phyloP scores from a whole-genome alignment of 2,888 invertebrate species.

The Antitype chi region DNA sequence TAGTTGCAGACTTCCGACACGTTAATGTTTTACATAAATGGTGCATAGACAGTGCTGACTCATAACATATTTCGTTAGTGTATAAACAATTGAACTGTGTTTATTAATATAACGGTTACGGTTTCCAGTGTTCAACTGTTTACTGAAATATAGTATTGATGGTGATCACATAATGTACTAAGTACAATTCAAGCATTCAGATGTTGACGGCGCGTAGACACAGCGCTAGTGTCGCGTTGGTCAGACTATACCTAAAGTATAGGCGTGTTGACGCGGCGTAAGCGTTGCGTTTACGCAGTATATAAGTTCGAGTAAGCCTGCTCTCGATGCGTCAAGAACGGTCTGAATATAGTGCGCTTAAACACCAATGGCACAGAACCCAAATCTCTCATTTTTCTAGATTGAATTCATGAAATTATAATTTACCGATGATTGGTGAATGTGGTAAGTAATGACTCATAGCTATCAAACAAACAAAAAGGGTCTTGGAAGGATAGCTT shows the following conservation, averaged over 20 bases:
- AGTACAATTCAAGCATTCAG: conserved; percentile 20
- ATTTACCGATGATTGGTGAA: background rate
- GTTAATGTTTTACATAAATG: background rate
- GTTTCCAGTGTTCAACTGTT: conserved; percentile 15
- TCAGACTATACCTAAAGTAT: background rate
- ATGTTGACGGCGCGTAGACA: background rate
- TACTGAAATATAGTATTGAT: conserved; percentile 48
- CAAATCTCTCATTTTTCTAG: conserved; percentile 1
- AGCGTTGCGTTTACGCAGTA: background rate
- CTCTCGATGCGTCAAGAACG: background rate
- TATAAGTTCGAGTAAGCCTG: conserved; percentile 10
- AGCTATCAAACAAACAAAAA: background rate
- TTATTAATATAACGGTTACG: conserved; percentile 10
- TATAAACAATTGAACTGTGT: conserved; percentile 18
- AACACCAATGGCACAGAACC: background rate
- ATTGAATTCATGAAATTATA: background rate
- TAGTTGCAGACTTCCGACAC: background rate
- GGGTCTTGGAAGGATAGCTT: conserved; percentile 4
- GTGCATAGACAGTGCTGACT: conserved; percentile 34
- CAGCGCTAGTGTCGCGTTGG: conserved; percentile 1
- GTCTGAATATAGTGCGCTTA: background rate
- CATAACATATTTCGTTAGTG: background rate
- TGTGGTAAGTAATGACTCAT: background rate
- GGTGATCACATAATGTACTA: conserved; percentile 40
- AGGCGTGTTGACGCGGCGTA: background rate